Base-by-base conservation (phyloP, 2,888 invertebrate species). In the Tuberolachnus salignus region DNA sequence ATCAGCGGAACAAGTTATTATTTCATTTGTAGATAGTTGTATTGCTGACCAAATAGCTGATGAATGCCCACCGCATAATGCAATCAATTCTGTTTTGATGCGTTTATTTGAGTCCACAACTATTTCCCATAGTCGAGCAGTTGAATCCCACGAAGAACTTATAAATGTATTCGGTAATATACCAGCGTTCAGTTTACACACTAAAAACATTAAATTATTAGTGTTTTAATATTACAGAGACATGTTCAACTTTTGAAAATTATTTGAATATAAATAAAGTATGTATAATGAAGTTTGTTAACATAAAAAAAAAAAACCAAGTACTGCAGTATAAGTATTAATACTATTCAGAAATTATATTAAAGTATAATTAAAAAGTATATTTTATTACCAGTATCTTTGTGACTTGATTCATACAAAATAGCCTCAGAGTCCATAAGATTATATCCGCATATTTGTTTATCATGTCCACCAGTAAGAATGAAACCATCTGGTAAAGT, bases 141-240 rank as follows among this genome's bases (percentile, higher is more conserved):
- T 92, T 82, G 89, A 90, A 85, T 98, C 98, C 97, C 98, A 98
- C 66, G 97, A 97, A 59, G 95, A 94, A 84, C 94, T 95, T 74
- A 92, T 86, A 83, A 94, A 87, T 13, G 89, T 87, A 71, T 89
- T 89, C 71, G 87, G 84, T 78, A 86, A 84, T 0, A 86, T 82
- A 0, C 88, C 88, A 42, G 85, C 86, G 0, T 87, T 84, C 70
- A 90, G 84, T 44, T 86, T 84, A 83, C 89, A 89, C 0, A 90
- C 89, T 83, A 82, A 70, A 71, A 55, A 19, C 26, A 66, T n/a
- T 21, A 80, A 55, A 42, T n/a, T 1, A 61, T 10, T 8, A 59
- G 26, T 16, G 34, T 34, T 34, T 34, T 34, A 34, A 34, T 4
- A 34, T 34, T 34, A 34, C 34, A 34, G 6, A 34, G 34, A 34